These are phyloP conservation scores for Rhinoraja longicauda DNA, from an alignment of 2,797 vertebrate genomes.

Conservation along the genomic window DNA sequence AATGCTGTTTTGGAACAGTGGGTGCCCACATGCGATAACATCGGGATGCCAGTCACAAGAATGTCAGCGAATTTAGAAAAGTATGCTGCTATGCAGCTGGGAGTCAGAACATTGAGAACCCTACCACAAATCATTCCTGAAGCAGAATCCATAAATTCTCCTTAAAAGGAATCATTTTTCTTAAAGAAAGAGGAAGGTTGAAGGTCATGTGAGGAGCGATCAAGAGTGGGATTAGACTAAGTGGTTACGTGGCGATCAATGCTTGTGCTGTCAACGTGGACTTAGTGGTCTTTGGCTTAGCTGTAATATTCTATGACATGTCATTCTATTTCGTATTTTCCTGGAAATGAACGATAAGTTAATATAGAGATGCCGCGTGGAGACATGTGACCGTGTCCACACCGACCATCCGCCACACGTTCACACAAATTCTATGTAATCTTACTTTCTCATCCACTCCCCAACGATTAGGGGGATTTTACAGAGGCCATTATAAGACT, in stretches of 20 bases:
- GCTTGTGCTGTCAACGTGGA: not conserved
- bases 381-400: no score
- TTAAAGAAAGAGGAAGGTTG: not conserved
- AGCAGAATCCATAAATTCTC: not conserved
- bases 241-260: not conserved
- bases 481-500: no score
- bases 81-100: not conserved
- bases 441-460: no score
- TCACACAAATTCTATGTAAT: no score
- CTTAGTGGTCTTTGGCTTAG: not conserved
- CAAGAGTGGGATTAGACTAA: not conserved
- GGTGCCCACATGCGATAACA: not conserved
- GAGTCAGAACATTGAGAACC: not conserved
- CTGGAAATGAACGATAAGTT: not conserved
- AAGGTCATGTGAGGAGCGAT: not conserved
- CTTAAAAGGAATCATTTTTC: not conserved
- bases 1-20: not conserved
- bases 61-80: not conserved
- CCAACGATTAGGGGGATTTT: no score
- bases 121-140: not conserved
- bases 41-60: not conserved
- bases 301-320: not conserved
- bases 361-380: no score
- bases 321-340: not conserved
- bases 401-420: no score